Conservation (phyloP, 2,113 vertebrate genomes). For the Cygnus atratus region DNA sequence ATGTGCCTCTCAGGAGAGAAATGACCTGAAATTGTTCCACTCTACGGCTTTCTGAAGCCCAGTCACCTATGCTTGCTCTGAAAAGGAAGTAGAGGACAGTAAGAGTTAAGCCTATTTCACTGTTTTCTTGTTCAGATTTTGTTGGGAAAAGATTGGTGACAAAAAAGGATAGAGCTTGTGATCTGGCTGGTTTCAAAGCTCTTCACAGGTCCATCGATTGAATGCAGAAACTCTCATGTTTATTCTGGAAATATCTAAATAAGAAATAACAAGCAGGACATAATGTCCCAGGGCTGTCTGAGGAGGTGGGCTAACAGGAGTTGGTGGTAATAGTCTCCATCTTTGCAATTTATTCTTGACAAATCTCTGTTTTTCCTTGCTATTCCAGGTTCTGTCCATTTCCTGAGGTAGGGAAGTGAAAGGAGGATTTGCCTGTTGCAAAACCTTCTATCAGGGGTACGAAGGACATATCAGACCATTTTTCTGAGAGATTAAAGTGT, state of each 20-base stretch:
- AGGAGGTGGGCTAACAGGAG: not conserved
- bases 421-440: not conserved
- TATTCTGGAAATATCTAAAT: not conserved
- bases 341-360: not conserved
- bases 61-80: not conserved
- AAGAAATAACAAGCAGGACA: not conserved
- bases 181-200: not conserved
- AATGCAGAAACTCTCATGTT: not conserved
- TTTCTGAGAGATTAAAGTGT: not conserved
- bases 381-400: not conserved
- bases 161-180: not conserved
- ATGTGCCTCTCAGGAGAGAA: not conserved
- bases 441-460: not conserved
- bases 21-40: not conserved
- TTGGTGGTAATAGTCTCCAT: not conserved
- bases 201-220: not conserved
- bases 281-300: not conserved
- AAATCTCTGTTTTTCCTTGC: not conserved
- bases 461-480: not conserved
- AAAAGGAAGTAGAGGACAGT: not conserved
- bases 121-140: not conserved
- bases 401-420: not conserved
- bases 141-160: not conserved
- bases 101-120: not conserved
- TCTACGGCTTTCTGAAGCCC: not conserved